Conservation (phyloP, 2,888 invertebrate genomes). For the Metacarcinus magister region DNA sequence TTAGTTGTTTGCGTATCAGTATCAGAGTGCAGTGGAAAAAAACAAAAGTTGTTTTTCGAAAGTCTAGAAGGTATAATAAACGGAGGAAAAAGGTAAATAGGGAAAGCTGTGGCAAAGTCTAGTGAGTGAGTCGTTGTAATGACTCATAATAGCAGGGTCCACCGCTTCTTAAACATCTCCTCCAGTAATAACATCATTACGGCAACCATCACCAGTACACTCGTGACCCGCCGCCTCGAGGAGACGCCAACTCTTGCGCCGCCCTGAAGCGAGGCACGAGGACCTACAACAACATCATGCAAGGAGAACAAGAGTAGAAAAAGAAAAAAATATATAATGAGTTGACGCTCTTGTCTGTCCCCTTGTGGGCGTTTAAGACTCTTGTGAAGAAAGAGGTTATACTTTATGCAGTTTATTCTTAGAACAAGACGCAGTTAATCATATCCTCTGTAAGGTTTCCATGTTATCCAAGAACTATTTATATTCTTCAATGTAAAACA, state of each 20-base stretch:
- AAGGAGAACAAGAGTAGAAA: not conserved
- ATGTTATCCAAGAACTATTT: not conserved
- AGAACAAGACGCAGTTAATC: too few relatives aligned
- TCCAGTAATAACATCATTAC: slow-evolving; percentile 1
- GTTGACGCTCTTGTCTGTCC: not conserved
- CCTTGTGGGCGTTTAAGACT: not conserved
- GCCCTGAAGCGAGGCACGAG: not conserved
- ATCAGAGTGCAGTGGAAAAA: not conserved
- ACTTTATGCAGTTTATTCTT: not conserved
- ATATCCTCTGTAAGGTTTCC: not conserved
- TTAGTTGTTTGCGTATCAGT: not conserved
- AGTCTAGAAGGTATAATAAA: not conserved
- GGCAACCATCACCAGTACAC: not conserved
- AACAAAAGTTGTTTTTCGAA: not conserved
- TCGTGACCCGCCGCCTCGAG: not conserved
- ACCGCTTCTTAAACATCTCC: not conserved
- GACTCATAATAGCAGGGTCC: not conserved
- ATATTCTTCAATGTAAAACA: not conserved
- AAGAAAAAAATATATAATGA: not conserved
- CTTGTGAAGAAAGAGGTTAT: not conserved
- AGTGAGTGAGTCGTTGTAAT: not conserved
- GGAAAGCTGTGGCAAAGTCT: slow-evolving; percentile 2
- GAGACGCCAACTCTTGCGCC: not conserved
- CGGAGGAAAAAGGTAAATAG: not conserved
- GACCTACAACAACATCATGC: not conserved